These are phyloP conservation scores for Clarias fuscus DNA, from an alignment of 2,797 vertebrate species.

Conservation along the genomic window DNA sequence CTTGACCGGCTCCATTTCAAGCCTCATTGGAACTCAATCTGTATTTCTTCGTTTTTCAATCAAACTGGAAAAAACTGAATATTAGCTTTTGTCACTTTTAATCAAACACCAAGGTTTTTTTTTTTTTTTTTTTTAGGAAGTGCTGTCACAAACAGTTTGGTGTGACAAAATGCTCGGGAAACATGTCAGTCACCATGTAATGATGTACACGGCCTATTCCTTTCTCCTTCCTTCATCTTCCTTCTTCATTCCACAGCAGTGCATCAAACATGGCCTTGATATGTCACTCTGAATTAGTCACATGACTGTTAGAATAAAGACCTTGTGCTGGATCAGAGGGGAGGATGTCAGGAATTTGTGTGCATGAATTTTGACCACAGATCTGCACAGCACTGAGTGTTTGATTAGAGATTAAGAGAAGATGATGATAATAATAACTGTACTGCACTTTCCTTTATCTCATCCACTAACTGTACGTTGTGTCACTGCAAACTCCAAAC, in stretches of 20 bases:
- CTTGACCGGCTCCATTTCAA: conserved; percentile 47
- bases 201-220: conserved; percentile 49
- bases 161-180: conserved; percentile 57
- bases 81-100: conserved; percentile 57
- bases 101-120: conserved; percentile 53
- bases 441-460: too few relatives aligned
- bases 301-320: conserved; percentile 58
- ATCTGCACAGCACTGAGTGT: conserved; percentile 26
- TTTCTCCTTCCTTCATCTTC: conserved; percentile 36
- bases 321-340: conserved; percentile 47
- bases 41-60: conserved; percentile 33
- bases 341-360: conserved; percentile 22
- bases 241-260: conserved; percentile 43
- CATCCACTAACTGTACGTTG: too few relatives aligned
- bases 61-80: conserved; percentile 50
- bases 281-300: conserved; percentile 67
- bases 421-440: background rate
- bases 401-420: conserved; percentile 19
- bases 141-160: conserved; percentile 58
- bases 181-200: conserved; percentile 57
- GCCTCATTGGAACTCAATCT: conserved; percentile 51
- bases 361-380: conserved; percentile 55
- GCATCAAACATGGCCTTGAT: conserved; percentile 64
- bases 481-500: background rate
- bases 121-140: conserved; percentile 36